Conservation (phyloP, 2,888 invertebrate genomes). For the Xylocampa areola region DNA sequence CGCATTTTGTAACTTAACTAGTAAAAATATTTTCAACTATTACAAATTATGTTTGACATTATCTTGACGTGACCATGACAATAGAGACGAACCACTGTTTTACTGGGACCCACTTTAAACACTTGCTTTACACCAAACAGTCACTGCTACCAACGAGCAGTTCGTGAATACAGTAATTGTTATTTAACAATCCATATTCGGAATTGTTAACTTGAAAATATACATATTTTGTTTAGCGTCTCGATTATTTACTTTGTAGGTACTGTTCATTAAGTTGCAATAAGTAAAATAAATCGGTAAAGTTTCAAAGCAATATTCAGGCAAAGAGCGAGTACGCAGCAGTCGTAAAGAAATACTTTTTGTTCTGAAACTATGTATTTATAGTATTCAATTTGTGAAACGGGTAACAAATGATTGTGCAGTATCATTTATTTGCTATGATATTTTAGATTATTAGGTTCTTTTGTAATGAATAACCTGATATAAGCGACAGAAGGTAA, state of each 20-base stretch:
- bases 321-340: slow-evolving; percentile 15
- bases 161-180: slow-evolving; percentile 21
- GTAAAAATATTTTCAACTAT: slow-evolving; percentile 59
- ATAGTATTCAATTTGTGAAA: slow-evolving; percentile 25
- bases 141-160: slow-evolving; percentile 22
- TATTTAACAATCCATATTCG: slow-evolving; percentile 13
- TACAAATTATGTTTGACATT: slow-evolving; percentile 60
- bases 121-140: slow-evolving; percentile 18
- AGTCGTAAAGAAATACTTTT: slow-evolving; percentile 25
- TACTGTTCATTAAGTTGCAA: slow-evolving; percentile 23
- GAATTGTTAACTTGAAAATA: slow-evolving; percentile 14
- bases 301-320: slow-evolving; percentile 21
- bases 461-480: slow-evolving; percentile 18
- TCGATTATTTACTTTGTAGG: slow-evolving; percentile 10
- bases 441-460: slow-evolving; percentile 12
- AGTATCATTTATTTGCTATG: slow-evolving; percentile 22
- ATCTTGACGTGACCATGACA: slow-evolving; percentile 60
- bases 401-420: slow-evolving; percentile 20
- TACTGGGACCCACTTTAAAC: slow-evolving; percentile 44
- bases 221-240: not conserved
- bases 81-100: slow-evolving; percentile 51
- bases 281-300: slow-evolving; percentile 33
- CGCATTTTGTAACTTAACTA: slow-evolving; percentile 54
- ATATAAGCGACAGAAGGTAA: slow-evolving; percentile 25
- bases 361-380: slow-evolving; percentile 18